Base-by-base conservation (phyloP, 2,888 invertebrate species). In the Ischnura elegans region DNA sequence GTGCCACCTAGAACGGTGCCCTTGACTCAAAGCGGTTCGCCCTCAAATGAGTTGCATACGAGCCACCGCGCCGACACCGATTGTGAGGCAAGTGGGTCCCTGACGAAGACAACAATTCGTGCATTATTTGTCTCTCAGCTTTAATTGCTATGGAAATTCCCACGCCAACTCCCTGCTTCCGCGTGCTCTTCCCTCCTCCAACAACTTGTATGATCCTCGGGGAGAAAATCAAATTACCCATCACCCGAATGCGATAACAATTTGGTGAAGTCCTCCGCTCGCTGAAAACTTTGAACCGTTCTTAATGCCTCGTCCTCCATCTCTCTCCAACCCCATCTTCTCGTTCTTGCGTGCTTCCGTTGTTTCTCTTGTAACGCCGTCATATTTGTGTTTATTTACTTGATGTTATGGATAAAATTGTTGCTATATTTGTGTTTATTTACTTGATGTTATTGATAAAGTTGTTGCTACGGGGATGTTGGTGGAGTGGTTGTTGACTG, bases 221-320 rank as follows among this genome's bases (percentile, higher is more conserved):
- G 43, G 36, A 76, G 76, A 36, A 90, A 66, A 90, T 90, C 61
- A 61, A 90, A 61, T 90, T 90, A 90, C 43, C 66, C 90, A 66
- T 90, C 43, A 90, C 90, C 61, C 66, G 66, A 66, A 90, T 90
- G 90, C 61, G 61, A 66, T 90, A 61, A 90, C 43, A 55, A 55
- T 55, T 55, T 61, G 29, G 42, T 29, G 43, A 61, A 90, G 61
- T 55, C 43, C 66, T 87, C 8, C 90, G 61, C 61, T 66, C 43
- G 61, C 45, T 61, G 90, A 61, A 90, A 90, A 90, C 90, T 90
- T 90, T 87, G 42, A 43, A 21, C 61, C 29, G 66, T n/a, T 66
- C 66, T n/a, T 25, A 66, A 61, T 61, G 13, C 66, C 90, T 66
- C 42, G 21, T 3, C 42, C 61, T 21, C n/a, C 16, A 3, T 36